These are phyloP conservation scores for Heliconius aoede DNA, from an alignment of 2,888 invertebrate genomes.

Conservation along the genomic window DNA sequence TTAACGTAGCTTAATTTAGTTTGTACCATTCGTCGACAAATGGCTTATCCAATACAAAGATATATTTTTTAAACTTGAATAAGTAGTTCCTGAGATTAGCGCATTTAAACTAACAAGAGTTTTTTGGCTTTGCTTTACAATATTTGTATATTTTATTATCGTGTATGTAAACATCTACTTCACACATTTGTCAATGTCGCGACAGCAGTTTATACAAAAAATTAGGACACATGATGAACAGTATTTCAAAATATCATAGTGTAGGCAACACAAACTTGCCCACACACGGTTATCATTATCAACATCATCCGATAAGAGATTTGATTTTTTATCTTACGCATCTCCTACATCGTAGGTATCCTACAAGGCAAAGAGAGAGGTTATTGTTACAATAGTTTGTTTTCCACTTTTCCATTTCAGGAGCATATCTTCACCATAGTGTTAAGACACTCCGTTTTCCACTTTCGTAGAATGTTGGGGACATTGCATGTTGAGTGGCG, in stretches of 20 bases:
- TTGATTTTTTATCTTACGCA: slow-evolving; percentile 23
- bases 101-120: no score
- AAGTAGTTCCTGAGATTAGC: no score
- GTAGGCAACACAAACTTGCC: slow-evolving; percentile 33
- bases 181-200: neutral
- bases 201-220: neutral
- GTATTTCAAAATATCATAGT: slow-evolving; percentile 26
- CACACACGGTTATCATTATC: slow-evolving; percentile 33
- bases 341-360: neutral
- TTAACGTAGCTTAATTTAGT: no score
- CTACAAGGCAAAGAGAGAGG: neutral
- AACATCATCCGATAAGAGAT: slow-evolving; percentile 24
- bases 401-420: neutral
- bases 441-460: neutral
- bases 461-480: no score
- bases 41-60: no score
- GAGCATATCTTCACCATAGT: no score
- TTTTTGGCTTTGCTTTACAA: neutral
- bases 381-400: neutral
- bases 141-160: neutral
- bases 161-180: neutral
- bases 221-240: slow-evolving; percentile 23
- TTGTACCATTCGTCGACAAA: no score
- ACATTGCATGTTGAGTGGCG: neutral
- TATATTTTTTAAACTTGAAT: no score